Evolutionary conservation across 1,140 invertebrate species (phyloP), one percentile per base, ranked within the genome.

Genomic region (Musca domestica): DNA sequence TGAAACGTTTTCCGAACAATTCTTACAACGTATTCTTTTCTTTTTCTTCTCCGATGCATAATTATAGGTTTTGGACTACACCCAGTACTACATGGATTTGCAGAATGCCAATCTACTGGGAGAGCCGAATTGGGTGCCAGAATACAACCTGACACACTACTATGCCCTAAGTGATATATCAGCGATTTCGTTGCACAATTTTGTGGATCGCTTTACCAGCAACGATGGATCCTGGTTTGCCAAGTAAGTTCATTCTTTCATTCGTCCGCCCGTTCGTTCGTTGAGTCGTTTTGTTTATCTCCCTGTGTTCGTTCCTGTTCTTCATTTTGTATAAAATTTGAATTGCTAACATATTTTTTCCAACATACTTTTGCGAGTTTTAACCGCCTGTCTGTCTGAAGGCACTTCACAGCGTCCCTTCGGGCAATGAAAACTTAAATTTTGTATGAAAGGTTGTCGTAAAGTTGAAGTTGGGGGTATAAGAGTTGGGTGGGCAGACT

Each of bases 11-110:
- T 64, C 22, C 9, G n/a, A n/a, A n/a, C n/a, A n/a, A n/a, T 46
- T 47, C 47, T 47, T 58, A 3, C 34, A 15, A 15, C 47, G 17
- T 34, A 47, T 61, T 23, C 7, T 66, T 25, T 67, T 67, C 58
- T 64, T 61, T 34, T 66, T 30, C 51, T 49, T 23, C 64, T 58
- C 66, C 34, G 49, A 61, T 63, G 64, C 30, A 67, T 67, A 66
- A 69, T 70, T 70, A 22, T 80, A 93, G 91, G 88, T 95, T 63
- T 81, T 94, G 74, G 93, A 96, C 85, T 95, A 95, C 82, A 89
- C 88, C 3, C 94, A 96, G 83, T 95, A 91, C 80, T 95, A 92
- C 83, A 84, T 96, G 77, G 92, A 97, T 82, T 83, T 97, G 71
- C 86, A 86, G 4, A 84, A 87, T 67, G 92, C 91, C 27, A 95